A percentile compares a stretch with the other conserved stretches of the same genome.
Conservation (phyloP, 2,113 vertebrate genomes). For the Dipodomys ordii region DNA sequence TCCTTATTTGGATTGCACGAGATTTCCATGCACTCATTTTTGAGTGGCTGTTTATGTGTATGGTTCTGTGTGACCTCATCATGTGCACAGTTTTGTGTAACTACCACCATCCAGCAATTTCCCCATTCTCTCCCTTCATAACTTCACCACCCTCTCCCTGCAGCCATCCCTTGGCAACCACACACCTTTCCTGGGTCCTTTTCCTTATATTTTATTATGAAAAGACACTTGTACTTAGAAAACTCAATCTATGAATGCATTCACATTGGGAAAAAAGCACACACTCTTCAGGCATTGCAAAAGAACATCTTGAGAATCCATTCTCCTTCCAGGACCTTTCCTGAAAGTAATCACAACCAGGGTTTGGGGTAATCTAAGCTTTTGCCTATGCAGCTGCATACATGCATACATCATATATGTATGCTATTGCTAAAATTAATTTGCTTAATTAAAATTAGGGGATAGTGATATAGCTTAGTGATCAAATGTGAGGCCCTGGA, state of each 20-base stretch:
- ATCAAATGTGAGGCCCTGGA: neutral
- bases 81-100: neutral
- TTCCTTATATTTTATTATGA: neutral
- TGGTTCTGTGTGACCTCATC: neutral
- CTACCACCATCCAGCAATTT: neutral
- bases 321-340: slow-evolving; percentile 6
- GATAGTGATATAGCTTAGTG: neutral
- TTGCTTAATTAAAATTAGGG: neutral
- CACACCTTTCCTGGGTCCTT: neutral
- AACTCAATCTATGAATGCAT: neutral
- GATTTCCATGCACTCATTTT: neutral
- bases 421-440: too few relatives aligned
- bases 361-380: neutral
- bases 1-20: neutral
- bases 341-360: neutral
- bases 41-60: neutral
- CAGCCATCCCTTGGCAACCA: neutral
- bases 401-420: neutral
- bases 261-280: neutral
- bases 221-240: slow-evolving; percentile 28
- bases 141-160: neutral
- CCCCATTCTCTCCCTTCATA: neutral
- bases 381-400: neutral
- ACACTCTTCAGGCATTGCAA: slow-evolving; percentile 24
- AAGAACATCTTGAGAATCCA: neutral